Evolutionary conservation across 2,797 vertebrate genomes (phyloP), one percentile per base, ranked within the genome.

Genomic region (Fistularia tabacaria): DNA sequence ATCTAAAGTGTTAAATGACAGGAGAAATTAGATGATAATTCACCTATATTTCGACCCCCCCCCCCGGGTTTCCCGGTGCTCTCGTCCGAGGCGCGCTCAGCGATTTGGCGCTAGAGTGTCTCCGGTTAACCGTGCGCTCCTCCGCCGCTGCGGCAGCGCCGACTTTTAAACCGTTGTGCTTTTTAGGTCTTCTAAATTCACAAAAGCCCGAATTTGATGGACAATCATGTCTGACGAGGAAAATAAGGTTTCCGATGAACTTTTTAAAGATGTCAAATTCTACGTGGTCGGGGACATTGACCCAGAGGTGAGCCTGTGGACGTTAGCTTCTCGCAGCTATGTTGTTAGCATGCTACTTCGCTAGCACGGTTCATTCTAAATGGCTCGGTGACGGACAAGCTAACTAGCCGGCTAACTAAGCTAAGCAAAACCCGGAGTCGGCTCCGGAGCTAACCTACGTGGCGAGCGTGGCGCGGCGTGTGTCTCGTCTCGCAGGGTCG

Each of bases 221-320:
- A 69, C 64, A 83, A 70, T 55, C 73, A 92, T 92, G 91, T 83
- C 90, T 72, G 93, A 93, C 47, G 90, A 90, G 74, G 91, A 92
- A 51, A 84, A 85, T 44, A 88, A 88, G 81, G 92, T 93, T 60
- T 92, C 93, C 9, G 92, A 93, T 10, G 94, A 94, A 59, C 93
- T 98, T 82, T 98, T 98, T 71, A 94, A 93, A 88, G 94, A 98
- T 72, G 94, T 98, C 74, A 98, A 98, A 88, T 98, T 95, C 85
- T 98, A 97, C 88, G 91, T 92, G 68, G 96, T 98, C 64, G 96
- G 96, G 74, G 95, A 98, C 86, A 92, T 98, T 85, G 95, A 98
- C 69, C 93, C 92, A 64, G 91, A 96, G 96, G 96, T 97, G 88
- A 88, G 82, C 44, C 38, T 60, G 38, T 62, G 53, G 15, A 57